Percentiles rank a stretch among this genome's conserved stretches.
Evolutionary conservation across 2,888 invertebrate genomes (phyloP).

Genomic region (Serrognathus titanus): DNA sequence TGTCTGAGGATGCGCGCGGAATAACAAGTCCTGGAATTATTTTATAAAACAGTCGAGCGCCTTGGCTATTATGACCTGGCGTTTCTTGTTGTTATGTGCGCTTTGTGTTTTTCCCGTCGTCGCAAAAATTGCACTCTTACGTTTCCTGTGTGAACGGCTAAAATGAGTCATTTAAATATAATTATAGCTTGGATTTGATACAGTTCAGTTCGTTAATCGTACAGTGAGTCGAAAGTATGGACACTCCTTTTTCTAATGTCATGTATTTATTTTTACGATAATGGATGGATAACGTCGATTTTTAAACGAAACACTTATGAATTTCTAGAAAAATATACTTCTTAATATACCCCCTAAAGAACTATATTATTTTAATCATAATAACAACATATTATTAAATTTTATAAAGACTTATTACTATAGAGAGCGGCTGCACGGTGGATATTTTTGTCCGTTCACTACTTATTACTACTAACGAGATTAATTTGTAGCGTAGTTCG

Average conservation of each 20-base stretch:
- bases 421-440: too few species aligned
- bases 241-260: too few species aligned
- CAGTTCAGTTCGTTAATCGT: not conserved
- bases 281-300: not conserved
- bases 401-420: too few species aligned
- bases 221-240: too few species aligned
- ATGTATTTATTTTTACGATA: not conserved
- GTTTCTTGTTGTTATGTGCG: not conserved
- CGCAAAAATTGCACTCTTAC: not conserved
- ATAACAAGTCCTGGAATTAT: constrained; percentile 22
- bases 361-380: too few species aligned
- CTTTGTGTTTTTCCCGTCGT: not conserved
- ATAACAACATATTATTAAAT: too few species aligned
- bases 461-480: too few species aligned
- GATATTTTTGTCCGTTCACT: too few species aligned
- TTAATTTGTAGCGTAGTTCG: too few species aligned
- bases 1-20: constrained; percentile 21
- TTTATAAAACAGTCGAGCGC: constrained; percentile 20
- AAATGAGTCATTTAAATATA: not conserved
- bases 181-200: not conserved
- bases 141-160: not conserved
- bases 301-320: too few species aligned
- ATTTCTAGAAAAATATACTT: too few species aligned
- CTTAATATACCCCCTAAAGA: too few species aligned
- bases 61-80: constrained; percentile 3